These are phyloP conservation scores for Agrilus biguttatus DNA, from an alignment of 2,888 invertebrate species.

Conservation along the genomic window DNA sequence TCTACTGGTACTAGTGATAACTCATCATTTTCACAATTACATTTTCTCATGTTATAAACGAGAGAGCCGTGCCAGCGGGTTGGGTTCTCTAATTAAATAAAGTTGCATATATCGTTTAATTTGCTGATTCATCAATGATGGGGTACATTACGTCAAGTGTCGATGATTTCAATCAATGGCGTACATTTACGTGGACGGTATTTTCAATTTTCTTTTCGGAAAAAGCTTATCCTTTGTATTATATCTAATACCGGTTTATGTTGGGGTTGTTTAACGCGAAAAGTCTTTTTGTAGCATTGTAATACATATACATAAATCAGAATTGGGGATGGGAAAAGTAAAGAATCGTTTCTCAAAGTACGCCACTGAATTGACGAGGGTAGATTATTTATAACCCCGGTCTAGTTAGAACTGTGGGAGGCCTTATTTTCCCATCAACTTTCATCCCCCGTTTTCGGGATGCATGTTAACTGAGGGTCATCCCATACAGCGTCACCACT, in stretches of 20 bases:
- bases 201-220: neutral
- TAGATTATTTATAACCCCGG: conserved; percentile 26
- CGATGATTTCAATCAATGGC: conserved; percentile 7
- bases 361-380: conserved; percentile 21
- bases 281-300: neutral
- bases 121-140: conserved; percentile 15
- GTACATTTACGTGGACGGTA: conserved; percentile 1
- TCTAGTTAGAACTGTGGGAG: conserved; percentile 24
- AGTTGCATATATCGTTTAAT: conserved; percentile 14
- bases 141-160: conserved; percentile 10
- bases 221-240: neutral
- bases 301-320: neutral
- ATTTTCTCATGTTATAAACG: too few species aligned
- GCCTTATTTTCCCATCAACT: conserved; percentile 22
- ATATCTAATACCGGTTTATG: too few species aligned
- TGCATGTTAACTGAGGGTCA: too few species aligned
- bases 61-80: too few species aligned
- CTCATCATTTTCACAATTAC: too few species aligned
- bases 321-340: too few species aligned
- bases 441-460: conserved; percentile 5
- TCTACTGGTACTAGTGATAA: too few species aligned
- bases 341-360: conserved; percentile 10
- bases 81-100: conserved; percentile 15
- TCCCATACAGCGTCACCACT: too few species aligned
- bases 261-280: neutral